Percentiles rank a stretch among this genome's conserved stretches.
Conservation (phyloP, 2,797 vertebrate genomes). For the Cygnus olor region DNA sequence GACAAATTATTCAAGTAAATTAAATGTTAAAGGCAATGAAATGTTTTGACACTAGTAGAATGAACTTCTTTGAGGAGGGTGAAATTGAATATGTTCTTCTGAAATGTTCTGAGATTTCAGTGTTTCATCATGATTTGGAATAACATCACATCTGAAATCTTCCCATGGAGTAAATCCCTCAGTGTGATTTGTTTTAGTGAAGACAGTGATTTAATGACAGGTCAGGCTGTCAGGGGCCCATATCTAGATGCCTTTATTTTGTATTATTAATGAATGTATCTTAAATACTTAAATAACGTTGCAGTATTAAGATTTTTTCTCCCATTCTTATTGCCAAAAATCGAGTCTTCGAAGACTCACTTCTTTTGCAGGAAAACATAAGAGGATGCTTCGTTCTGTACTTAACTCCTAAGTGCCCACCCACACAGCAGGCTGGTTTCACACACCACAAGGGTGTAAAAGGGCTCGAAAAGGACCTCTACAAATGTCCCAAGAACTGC, state of each 20-base stretch:
- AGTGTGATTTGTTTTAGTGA: not conserved
- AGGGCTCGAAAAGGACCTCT: not conserved
- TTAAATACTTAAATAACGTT: not conserved
- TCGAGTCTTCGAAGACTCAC: not conserved
- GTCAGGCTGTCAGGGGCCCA: not conserved
- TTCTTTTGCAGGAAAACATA: not conserved
- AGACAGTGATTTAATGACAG: not conserved
- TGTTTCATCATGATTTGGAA: not conserved
- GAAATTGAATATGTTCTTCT: not conserved
- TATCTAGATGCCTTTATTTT: not conserved
- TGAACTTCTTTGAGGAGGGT: not conserved
- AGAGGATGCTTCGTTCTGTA: not conserved
- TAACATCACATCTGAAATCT: not conserved
- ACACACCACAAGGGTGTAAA: rapidly evolving
- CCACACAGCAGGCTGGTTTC: rapidly evolving
- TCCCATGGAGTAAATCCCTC: not conserved
- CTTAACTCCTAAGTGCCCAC: not conserved
- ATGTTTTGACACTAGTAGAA: not conserved
- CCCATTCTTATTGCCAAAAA: not conserved
- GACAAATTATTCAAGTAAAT: slow-evolving; percentile 10
- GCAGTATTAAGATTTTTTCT: not conserved
- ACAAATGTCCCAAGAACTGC: not conserved
- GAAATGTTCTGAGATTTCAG: not conserved
- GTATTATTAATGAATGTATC: not conserved
- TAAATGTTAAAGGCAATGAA: not conserved